Evolutionary conservation across 2,888 invertebrate species (phyloP).

Genomic region (Watsonalla cultraria): DNA sequence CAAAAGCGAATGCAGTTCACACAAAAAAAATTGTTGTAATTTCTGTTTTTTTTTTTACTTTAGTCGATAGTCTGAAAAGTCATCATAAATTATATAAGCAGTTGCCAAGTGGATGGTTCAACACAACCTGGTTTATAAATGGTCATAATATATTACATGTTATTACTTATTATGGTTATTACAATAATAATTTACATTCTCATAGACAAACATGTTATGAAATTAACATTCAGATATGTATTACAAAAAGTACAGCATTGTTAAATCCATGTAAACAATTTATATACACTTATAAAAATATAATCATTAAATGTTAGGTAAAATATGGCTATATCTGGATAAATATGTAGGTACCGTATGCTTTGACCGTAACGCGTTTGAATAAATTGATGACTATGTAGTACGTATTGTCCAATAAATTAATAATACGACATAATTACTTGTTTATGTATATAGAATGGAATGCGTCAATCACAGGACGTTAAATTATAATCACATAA

Average conservation of each 20-base stretch:
- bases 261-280: slow-evolving; percentile 43
- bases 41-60: too few relatives aligned
- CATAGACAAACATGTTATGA: slow-evolving; percentile 15
- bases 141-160: slow-evolving; percentile 23
- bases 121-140: slow-evolving; percentile 44
- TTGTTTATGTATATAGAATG: slow-evolving; percentile 29
- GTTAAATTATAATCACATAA: slow-evolving; percentile 22
- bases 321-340: slow-evolving; percentile 52
- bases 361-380: slow-evolving; percentile 30
- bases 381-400: slow-evolving; percentile 37
- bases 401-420: slow-evolving; percentile 11
- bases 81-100: slow-evolving; percentile 15
- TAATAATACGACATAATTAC: slow-evolving; percentile 7
- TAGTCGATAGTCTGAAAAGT: too few relatives aligned
- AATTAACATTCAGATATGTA: slow-evolving; percentile 33
- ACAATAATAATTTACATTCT: slow-evolving; percentile 7
- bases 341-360: slow-evolving; percentile 31
- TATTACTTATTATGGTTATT: slow-evolving; percentile 8
- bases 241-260: slow-evolving; percentile 40
- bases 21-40: too few relatives aligned
- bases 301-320: slow-evolving; percentile 48
- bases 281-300: slow-evolving; percentile 71
- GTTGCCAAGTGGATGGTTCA: slow-evolving; percentile 41
- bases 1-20: too few relatives aligned
- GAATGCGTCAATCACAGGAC: slow-evolving; percentile 61